Conservation (phyloP, 53 echinoderm and acorn worm species). For the Hippasteria phrygiana region DNA sequence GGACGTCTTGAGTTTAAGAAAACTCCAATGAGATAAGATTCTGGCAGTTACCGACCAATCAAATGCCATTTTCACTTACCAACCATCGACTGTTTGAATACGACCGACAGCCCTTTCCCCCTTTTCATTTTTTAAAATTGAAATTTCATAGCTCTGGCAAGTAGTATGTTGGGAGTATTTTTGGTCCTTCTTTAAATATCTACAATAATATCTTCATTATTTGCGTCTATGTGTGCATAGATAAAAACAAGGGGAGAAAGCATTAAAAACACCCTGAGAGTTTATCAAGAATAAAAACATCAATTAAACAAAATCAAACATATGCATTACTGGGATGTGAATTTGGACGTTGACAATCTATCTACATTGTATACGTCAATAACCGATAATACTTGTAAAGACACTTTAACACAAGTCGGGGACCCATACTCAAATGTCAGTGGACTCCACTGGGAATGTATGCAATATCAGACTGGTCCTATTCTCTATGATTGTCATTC, state of each 20-base stretch:
- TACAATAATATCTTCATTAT: constrained; percentile 20
- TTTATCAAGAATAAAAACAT: constrained; percentile 43
- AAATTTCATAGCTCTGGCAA: background rate
- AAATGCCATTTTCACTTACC: no score
- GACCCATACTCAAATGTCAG: background rate
- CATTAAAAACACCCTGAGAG: constrained; percentile 27
- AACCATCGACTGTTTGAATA: no score
- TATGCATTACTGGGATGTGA: constrained; percentile 13
- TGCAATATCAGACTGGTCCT: constrained; percentile 23
- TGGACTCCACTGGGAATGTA: constrained; percentile 50
- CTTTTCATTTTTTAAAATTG: background rate
- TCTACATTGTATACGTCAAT: constrained; percentile 5
- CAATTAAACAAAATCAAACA: background rate
- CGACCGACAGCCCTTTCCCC: no score
- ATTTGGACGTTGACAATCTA: background rate
- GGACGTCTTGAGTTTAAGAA: no score
- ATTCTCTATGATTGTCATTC: constrained; percentile 7
- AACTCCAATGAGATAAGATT: no score
- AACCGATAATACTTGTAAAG: background rate
- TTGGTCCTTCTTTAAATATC: constrained; percentile 37
- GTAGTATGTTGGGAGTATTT: background rate
- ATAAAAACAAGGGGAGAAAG: constrained; percentile 34
- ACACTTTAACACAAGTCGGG: constrained; percentile 11
- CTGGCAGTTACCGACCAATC: no score
- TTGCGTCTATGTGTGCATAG: constrained; percentile 49